Conservation (phyloP, 2,797 vertebrate species). For the Crenuchus spilurus region DNA sequence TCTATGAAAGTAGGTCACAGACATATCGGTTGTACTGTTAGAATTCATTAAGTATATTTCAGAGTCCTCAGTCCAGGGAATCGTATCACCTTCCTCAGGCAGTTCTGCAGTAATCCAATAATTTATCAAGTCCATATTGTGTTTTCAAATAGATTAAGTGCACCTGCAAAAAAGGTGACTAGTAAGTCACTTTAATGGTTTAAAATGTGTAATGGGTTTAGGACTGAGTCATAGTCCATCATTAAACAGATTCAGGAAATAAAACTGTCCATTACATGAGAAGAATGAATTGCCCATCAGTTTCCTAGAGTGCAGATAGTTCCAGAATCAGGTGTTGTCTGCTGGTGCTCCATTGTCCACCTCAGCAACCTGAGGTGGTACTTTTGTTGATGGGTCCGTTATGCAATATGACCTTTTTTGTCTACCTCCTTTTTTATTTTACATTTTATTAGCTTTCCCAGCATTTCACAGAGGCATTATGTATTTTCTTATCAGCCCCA, state of each 20-base stretch:
- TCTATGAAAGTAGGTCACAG: conserved; percentile 1
- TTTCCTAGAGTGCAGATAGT: neutral
- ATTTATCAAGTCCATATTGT: neutral
- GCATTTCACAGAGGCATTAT: conserved; percentile 9
- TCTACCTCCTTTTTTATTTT: neutral
- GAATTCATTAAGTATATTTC: neutral
- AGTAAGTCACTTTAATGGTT: neutral
- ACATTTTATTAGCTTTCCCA: conserved; percentile 12
- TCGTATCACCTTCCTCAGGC: neutral
- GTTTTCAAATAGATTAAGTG: neutral
- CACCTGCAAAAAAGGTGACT: neutral
- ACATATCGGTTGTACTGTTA: neutral
- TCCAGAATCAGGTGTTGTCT: neutral
- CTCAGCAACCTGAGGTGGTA: neutral
- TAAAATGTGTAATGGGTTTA: neutral
- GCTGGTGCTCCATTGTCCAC: neutral
- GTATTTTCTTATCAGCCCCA: conserved; percentile 32
- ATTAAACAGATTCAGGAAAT: neutral
- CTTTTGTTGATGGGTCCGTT: conserved; percentile 29
- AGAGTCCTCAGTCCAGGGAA: neutral
- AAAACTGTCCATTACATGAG: neutral
- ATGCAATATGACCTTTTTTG: conserved; percentile 16
- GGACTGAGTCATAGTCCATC: neutral
- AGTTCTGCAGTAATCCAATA: neutral
- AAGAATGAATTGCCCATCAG: neutral